A percentile compares a stretch with the other conserved stretches of the same genome.
Conservation (phyloP, 1,140 invertebrate species). For the Solenopsis fugax region DNA sequence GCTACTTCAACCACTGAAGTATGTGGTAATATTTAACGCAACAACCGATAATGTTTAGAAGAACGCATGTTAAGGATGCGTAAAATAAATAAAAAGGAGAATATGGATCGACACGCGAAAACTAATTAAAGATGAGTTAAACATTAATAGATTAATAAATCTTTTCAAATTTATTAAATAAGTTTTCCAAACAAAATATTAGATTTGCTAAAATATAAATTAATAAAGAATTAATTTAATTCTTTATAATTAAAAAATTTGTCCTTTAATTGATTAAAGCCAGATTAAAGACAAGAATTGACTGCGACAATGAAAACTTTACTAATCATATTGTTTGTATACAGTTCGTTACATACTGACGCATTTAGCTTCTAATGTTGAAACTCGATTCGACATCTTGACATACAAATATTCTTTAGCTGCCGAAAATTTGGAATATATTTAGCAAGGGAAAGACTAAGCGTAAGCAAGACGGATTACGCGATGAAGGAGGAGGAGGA, state of each 20-base stretch:
- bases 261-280: neutral
- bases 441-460: constrained; percentile 20
- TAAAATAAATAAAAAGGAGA: too few relatives aligned
- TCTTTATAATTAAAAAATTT: neutral
- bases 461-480: constrained; percentile 2
- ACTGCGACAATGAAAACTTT: neutral
- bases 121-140: too few relatives aligned
- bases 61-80: too few relatives aligned
- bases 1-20: too few relatives aligned
- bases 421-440: constrained; percentile 42
- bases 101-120: too few relatives aligned
- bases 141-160: neutral
- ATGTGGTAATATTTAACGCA: too few relatives aligned
- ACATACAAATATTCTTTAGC: constrained; percentile 35
- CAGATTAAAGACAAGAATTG: neutral
- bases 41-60: too few relatives aligned
- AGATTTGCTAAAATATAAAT: neutral
- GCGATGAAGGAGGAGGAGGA: neutral
- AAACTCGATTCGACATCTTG: constrained; percentile 52
- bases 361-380: constrained; percentile 52
- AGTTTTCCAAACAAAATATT: neutral
- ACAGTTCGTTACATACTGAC: constrained; percentile 64
- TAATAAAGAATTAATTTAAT: neutral
- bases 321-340: neutral
- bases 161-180: neutral